phyloP scores from a whole-genome alignment of 2,797 vertebrate species.

The Glossophaga mutica region DNA sequence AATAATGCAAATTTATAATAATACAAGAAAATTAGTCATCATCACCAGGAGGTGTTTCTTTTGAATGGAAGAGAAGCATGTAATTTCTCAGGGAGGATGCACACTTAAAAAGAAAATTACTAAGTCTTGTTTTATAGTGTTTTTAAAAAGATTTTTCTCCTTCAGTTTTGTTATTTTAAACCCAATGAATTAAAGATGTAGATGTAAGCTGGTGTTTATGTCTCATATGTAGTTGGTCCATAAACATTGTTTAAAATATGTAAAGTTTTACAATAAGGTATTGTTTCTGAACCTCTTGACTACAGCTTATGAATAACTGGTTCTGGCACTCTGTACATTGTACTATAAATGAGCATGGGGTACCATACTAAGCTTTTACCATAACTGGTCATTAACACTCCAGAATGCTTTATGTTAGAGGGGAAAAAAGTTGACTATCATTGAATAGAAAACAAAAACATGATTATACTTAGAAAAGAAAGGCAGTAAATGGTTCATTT shows the following conservation, averaged over 20 bases:
- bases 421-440: conserved; percentile 44
- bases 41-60: not conserved
- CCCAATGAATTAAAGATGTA: not conserved
- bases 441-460: conserved; percentile 78
- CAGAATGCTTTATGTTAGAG: conserved; percentile 65
- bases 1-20: not conserved
- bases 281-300: conserved; percentile 29
- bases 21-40: not conserved
- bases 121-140: not conserved
- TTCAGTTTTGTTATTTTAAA: not conserved
- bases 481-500: conserved; percentile 81
- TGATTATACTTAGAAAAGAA: conserved; percentile 78
- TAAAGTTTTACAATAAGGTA: not conserved
- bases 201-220: not conserved
- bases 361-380: conserved; percentile 32
- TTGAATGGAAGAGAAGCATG: not conserved
- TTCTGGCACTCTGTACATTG: conserved; percentile 23
- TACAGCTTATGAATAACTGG: conserved; percentile 27
- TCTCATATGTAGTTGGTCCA: not conserved
- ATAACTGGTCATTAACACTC: conserved; percentile 70
- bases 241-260: conserved; percentile 56
- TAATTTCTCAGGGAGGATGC: not conserved
- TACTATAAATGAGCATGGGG: conserved; percentile 36
- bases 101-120: not conserved
- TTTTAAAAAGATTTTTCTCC: not conserved